phyloP scores from a whole-genome alignment of 2,113 vertebrate species.

The Tragelaphus strepsiceros region DNA sequence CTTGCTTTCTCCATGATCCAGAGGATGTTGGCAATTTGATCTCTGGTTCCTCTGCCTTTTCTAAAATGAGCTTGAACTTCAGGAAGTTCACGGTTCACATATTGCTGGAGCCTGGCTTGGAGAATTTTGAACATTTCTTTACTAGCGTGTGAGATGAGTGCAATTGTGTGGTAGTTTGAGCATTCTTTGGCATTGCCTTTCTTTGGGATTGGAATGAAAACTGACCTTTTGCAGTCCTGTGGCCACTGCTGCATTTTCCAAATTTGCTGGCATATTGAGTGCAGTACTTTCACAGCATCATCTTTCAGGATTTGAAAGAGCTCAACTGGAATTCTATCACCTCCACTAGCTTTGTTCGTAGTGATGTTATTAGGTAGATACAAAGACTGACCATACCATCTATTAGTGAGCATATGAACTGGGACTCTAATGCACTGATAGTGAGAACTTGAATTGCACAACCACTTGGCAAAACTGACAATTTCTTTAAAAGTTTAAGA shows the following conservation, averaged over 20 bases:
- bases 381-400: not conserved
- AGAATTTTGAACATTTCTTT: not conserved
- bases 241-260: no score
- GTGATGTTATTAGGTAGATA: not conserved
- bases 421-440: not conserved
- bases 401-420: not conserved
- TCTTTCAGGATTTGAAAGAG: no score
- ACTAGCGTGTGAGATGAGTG: not conserved
- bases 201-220: no score
- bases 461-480: not conserved
- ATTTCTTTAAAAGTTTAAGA: not conserved
- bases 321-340: no score
- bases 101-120: not conserved
- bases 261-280: no score
- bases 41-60: not conserved
- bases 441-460: not conserved
- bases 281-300: no score
- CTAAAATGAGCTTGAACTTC: not conserved
- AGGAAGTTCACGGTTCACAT: fast-evolving
- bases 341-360: no score
- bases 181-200: no score
- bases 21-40: not conserved
- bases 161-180: no score
- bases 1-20: no score
- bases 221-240: no score